Conservation (phyloP, 1,140 invertebrate species). For the Sesamia nonagrioides region DNA sequence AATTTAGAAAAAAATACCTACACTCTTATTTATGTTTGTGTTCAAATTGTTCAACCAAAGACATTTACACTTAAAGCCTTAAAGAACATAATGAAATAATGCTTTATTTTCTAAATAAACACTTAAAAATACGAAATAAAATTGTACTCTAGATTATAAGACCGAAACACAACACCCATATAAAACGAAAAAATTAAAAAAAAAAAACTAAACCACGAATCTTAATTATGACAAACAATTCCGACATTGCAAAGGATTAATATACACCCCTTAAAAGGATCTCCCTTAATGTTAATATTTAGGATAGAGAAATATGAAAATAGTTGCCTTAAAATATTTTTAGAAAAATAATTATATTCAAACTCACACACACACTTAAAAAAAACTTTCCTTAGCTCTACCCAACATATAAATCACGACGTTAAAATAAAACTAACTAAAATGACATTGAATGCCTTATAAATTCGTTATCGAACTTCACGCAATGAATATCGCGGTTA, state of each 20-base stretch:
- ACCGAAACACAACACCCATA: constrained; percentile 9
- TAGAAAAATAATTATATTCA: constrained; percentile 38
- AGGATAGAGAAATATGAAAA: constrained; percentile 49
- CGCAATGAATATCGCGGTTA: constrained; percentile 5
- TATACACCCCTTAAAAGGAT: constrained; percentile 36
- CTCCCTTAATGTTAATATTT: constrained; percentile 46
- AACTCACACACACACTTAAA: neutral
- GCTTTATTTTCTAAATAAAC: neutral
- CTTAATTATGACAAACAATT: constrained; percentile 42
- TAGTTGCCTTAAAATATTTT: constrained; percentile 36
- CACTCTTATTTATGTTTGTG: neutral
- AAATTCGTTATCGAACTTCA: constrained; percentile 31
- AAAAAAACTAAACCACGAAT: constrained; percentile 16
- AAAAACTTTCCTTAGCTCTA: neutral
- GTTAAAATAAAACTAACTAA: constrained; percentile 24
- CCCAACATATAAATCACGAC: constrained; percentile 9
- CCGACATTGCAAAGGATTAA: constrained; percentile 47
- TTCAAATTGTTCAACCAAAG: neutral
- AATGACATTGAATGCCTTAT: constrained; percentile 16
- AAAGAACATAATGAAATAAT: neutral
- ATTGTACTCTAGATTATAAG: constrained; percentile 15
- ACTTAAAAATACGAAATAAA: constrained; percentile 7
- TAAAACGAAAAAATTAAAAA: constrained; percentile 30
- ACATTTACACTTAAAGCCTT: neutral
- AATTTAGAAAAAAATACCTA: too few relatives aligned